Evolutionary conservation across 2,797 vertebrate species (phyloP).

Genomic region (Vultur gryphus): DNA sequence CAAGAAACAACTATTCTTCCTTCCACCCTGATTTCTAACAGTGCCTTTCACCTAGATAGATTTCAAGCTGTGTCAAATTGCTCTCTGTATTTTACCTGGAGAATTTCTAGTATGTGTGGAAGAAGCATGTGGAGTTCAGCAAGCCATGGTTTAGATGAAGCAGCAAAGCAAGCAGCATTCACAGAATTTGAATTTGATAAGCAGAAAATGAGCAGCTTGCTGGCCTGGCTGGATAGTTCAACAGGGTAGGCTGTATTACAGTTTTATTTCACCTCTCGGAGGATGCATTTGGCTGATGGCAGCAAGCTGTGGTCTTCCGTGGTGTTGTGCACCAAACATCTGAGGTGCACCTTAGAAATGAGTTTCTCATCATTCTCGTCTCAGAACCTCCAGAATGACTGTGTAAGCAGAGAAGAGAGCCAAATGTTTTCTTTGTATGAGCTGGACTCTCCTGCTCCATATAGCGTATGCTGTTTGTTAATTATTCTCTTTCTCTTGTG

Average conservation of each 20-base stretch:
- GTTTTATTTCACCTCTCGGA: background rate
- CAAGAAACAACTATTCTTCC: background rate
- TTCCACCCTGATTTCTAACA: background rate
- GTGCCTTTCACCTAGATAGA: background rate
- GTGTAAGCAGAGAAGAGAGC: background rate
- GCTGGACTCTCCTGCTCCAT: background rate
- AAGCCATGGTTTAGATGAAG: background rate
- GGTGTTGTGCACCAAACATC: background rate
- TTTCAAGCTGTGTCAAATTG: background rate
- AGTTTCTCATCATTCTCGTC: background rate
- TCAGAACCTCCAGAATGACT: background rate
- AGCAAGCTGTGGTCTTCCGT: background rate
- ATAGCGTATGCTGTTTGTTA: background rate
- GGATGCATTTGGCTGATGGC: background rate
- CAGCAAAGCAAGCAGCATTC: background rate
- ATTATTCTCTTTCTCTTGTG: background rate
- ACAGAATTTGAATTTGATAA: background rate
- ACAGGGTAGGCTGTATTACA: background rate
- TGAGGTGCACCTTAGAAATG: background rate
- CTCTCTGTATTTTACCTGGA: background rate
- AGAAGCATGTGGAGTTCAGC: background rate
- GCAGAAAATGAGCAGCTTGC: background rate
- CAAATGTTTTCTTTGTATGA: background rate
- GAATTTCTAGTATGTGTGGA: background rate
- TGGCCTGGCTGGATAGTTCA: background rate